Conservation (phyloP, 2,888 invertebrate species). For the Synergus itoensis region DNA sequence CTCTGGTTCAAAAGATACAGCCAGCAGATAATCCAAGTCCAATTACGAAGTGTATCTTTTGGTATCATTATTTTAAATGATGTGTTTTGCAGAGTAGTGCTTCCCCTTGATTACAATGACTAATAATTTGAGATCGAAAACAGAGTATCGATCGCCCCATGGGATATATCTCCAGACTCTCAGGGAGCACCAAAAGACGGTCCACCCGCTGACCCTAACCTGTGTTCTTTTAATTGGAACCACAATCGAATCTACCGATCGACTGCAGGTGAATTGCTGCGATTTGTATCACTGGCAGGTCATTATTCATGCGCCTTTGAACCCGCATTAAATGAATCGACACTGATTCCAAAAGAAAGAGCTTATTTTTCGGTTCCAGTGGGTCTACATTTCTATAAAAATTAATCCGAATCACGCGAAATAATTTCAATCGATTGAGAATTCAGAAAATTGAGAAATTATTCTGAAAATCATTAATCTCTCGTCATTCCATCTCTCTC, state of each 20-base stretch:
- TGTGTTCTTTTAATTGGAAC: conserved; percentile 76
- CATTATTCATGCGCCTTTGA: conserved; percentile 71
- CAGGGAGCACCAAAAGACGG: conserved; percentile 58
- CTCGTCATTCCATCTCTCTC: not conserved
- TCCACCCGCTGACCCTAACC: conserved; percentile 72
- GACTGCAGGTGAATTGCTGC: conserved; percentile 74
- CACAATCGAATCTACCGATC: conserved; percentile 72
- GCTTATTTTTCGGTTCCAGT: conserved; percentile 48
- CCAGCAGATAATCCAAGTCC: not conserved
- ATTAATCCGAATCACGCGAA: not conserved
- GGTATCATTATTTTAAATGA: conserved; percentile 16
- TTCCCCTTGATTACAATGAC: conserved; percentile 52
- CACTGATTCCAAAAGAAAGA: conserved; percentile 58
- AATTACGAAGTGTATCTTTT: not conserved
- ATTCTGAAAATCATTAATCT: not conserved
- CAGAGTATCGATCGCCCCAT: conserved; percentile 62
- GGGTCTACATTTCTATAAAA: not conserved
- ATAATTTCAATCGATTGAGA: not conserved
- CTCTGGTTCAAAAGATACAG: not conserved
- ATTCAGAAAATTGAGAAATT: not conserved
- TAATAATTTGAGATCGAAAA: conserved; percentile 65
- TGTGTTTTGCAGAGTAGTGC: not conserved
- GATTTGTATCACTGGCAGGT: conserved; percentile 75
- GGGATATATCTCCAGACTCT: conserved; percentile 60
- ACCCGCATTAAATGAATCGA: conserved; percentile 67